Percentiles rank a stretch among this genome's conserved stretches.
Conservation (phyloP, 1,140 invertebrate species). For the Scaptomyza graminum region DNA sequence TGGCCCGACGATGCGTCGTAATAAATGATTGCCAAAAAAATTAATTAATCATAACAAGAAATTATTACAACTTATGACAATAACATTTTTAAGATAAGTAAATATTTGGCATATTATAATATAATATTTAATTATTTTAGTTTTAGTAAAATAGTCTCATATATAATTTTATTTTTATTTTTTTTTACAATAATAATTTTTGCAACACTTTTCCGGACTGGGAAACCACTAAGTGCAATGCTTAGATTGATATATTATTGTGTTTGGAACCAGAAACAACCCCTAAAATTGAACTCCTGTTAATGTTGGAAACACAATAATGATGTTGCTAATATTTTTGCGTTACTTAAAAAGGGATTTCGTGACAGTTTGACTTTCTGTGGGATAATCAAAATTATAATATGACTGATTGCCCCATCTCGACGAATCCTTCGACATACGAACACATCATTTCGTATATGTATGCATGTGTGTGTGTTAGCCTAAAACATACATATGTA, state of each 20-base stretch:
- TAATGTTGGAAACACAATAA: conserved; percentile 22
- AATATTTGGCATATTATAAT: background rate
- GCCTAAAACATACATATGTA: conserved; percentile 40
- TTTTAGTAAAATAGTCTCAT: too few relatives aligned
- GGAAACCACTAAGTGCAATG: background rate
- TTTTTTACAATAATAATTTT: background rate
- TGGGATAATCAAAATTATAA: conserved; percentile 81
- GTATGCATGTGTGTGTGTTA: conserved; percentile 41
- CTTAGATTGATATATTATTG: background rate
- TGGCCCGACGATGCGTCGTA: background rate
- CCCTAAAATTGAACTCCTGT: conserved; percentile 11
- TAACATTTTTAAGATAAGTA: background rate
- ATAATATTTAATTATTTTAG: too few relatives aligned
- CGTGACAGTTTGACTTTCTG: conserved; percentile 72
- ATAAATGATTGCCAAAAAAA: conserved; percentile 11
- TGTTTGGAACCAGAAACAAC: background rate
- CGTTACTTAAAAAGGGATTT: conserved; percentile 56
- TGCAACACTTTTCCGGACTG: background rate
- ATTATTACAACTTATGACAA: background rate
- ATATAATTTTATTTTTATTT: too few relatives aligned
- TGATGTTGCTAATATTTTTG: conserved; percentile 55
- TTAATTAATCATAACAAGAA: conserved; percentile 3
- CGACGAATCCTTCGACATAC: conserved; percentile 40
- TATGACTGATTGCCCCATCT: conserved; percentile 76
- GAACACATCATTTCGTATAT: conserved; percentile 49